Evolutionary conservation across 2,113 vertebrate species (phyloP).

Genomic region (Nerophis lumbriciformis): DNA sequence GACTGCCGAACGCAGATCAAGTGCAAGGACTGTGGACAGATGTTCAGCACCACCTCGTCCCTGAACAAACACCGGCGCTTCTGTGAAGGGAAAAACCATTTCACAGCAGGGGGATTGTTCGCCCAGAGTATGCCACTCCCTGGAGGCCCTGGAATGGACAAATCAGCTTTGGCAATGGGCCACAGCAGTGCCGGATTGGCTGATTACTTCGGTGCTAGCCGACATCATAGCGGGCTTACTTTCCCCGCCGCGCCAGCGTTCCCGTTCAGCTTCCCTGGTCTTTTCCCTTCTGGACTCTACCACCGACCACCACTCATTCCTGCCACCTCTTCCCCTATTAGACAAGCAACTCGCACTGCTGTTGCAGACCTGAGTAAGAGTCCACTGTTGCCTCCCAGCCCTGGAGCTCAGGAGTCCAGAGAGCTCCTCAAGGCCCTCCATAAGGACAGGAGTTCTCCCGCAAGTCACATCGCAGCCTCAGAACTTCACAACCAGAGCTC

Average conservation of each 20-base stretch:
- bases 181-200: constrained; percentile 89
- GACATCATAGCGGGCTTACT: constrained; percentile 92
- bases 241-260: constrained; percentile 94
- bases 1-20: constrained; percentile 99
- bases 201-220: constrained; percentile 97
- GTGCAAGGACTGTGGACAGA: constrained; percentile 99
- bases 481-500: constrained; percentile 74
- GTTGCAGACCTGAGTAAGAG: constrained; percentile 82
- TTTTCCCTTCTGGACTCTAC: constrained; percentile 97
- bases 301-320: constrained; percentile 92
- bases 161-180: constrained; percentile 89
- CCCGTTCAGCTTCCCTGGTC: constrained; percentile 96
- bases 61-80: constrained; percentile 99
- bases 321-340: constrained; percentile 80
- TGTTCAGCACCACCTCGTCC: constrained; percentile 99
- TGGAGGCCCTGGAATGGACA: constrained; percentile 90
- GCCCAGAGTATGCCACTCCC: constrained; percentile 93
- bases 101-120: constrained; percentile 96
- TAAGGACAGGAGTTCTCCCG: constrained; percentile 74
- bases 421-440: constrained; percentile 91
- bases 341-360: constrained; percentile 75
- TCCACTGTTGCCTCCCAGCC: constrained; percentile 86
- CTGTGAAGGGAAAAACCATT: constrained; percentile 99
- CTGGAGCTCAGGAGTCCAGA: constrained; percentile 83
- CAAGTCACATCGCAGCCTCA: constrained; percentile 75